Conservation (phyloP, 2,797 vertebrate species). For the Paguma larvata region DNA sequence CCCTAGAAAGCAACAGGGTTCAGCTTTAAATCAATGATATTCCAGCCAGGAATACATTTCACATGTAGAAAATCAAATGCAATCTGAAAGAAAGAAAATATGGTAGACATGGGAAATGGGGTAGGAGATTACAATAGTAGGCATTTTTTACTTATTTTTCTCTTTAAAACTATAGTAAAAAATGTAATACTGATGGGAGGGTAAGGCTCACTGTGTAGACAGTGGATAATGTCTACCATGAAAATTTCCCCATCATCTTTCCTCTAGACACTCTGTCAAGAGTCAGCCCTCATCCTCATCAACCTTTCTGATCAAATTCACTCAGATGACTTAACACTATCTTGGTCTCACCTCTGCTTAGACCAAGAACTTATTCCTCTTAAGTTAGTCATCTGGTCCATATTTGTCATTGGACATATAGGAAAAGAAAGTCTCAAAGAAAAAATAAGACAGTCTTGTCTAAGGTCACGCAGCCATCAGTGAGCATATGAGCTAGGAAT, state of each 20-base stretch:
- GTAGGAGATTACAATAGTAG: background rate
- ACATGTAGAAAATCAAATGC: constrained; percentile 32
- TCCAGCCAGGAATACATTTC: background rate
- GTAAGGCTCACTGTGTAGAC: background rate
- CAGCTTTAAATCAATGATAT: background rate
- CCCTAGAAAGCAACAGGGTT: background rate
- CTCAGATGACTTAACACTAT: background rate
- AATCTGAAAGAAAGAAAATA: constrained; percentile 35
- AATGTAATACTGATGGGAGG: background rate
- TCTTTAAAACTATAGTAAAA: background rate
- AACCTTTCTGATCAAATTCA: background rate
- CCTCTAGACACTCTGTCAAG: background rate
- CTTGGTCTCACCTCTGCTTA: background rate
- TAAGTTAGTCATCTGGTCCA: background rate
- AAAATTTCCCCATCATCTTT: background rate
- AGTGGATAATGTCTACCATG: background rate
- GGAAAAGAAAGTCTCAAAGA: background rate
- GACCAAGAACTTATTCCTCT: background rate
- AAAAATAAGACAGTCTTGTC: background rate
- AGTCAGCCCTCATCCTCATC: background rate
- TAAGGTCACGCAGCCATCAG: background rate
- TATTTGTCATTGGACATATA: background rate
- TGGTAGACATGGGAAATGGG: background rate
- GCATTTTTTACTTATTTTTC: background rate
- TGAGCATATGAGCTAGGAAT: background rate